Evolutionary conservation across 35 echinoderm and acorn worm species (phyloP), one percentile per base, ranked within the genome.

Genomic region (Ophiothrix spiculata): DNA sequence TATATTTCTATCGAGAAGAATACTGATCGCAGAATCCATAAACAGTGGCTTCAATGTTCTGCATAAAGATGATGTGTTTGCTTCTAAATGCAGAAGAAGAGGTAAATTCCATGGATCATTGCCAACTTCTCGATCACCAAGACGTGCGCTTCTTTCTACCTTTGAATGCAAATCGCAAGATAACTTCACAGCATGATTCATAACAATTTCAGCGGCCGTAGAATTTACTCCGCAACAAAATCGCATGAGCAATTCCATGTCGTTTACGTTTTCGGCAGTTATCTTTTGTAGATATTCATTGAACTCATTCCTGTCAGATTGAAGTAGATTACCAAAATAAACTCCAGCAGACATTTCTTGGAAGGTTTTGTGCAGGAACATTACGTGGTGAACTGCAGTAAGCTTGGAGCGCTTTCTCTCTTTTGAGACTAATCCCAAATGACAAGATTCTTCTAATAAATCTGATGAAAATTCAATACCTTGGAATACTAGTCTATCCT

Each of bases 301-400:
- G 19, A 75, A 75, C 2, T 31, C 8, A 75, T 75, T 33, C 21
- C 2, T 19, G 19, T 75, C 35, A 21, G 73, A 75, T 19, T 75
- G n/a, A 1, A 19, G n/a, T 31, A 75, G 73, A 10, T n/a, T 75
- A 19, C n/a, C 73, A n/a, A n/a, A 75, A 75, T 75, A 75, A 75
- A 75, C 29, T 19, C 73, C 73, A 75, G 73, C 73, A 75, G 35
- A 31, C 73, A 33, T 33, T 33, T 75, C 73, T 75, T 75, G 73
- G 73, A 75, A 75, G 21, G 73, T 75, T 75, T 75, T 75, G 73
- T 75, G 73, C n/a, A 75, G 29, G 73, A 75, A 75, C 29, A 33
- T 75, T 31, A 75, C 73, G 35, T 33, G 35, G n/a, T 75, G 73
- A n/a, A 75, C 73, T 33, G 73, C 4, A 21, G n/a, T n/a, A n/a